Evolutionary conservation across 2,797 vertebrate species (phyloP).

Genomic region (Echeneis naucrates): DNA sequence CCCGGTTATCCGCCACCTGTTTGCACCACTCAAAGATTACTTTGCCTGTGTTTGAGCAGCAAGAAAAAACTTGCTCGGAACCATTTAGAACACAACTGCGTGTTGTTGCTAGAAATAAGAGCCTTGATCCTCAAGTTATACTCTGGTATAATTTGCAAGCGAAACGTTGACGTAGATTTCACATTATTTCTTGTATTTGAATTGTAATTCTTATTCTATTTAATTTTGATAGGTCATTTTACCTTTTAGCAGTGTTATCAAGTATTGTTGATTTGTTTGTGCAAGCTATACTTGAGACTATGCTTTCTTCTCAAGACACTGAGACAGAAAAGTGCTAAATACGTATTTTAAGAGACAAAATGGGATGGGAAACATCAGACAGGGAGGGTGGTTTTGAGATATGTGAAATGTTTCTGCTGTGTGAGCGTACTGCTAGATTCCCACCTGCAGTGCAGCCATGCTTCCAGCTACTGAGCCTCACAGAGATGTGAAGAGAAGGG

Average conservation of each 20-base stretch:
- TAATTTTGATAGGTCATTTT: conserved; percentile 90
- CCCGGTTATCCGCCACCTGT: conserved; percentile 98
- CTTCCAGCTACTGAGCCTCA: conserved; percentile 87
- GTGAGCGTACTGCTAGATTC: conserved; percentile 59
- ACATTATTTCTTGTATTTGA: conserved; percentile 90
- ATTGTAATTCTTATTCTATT: conserved; percentile 93
- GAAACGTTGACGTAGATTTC: conserved; percentile 86
- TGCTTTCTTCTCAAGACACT: conserved; percentile 86
- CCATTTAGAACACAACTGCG: conserved; percentile 82
- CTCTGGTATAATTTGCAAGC: conserved; percentile 79
- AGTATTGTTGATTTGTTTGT: conserved; percentile 91
- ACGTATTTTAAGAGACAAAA: conserved; percentile 34
- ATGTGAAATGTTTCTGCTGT: conserved; percentile 69
- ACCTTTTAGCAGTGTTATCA: conserved; percentile 95
- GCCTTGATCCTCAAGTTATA: conserved; percentile 79
- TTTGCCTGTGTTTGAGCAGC: conserved; percentile 90
- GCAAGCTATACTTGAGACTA: conserved; percentile 89
- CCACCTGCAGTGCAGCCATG: conserved; percentile 56
- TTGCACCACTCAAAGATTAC: conserved; percentile 98
- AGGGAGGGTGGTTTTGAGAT: conserved; percentile 46
- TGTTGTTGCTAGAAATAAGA: conserved; percentile 84
- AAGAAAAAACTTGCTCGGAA: conserved; percentile 32
- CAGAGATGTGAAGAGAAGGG: conserved; percentile 58
- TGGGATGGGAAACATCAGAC: conserved; percentile 55
- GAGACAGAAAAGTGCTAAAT: conserved; percentile 75